Base-by-base conservation (phyloP, 64 coral and sea anemone species). In the Montipora efflorescens region DNA sequence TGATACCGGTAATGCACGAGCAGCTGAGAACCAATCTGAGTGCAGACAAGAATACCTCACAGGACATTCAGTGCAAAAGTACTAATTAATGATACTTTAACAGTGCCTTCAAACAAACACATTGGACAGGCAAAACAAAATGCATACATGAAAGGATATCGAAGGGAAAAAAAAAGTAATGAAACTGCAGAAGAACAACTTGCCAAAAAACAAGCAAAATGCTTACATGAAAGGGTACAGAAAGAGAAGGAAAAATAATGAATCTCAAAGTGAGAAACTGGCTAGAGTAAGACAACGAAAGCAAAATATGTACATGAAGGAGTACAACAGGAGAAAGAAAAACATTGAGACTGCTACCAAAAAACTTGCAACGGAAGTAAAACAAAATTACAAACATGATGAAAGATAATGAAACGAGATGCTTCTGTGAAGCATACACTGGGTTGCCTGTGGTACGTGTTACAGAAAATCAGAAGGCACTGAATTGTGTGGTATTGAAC, bases 11-110 rank as follows among this genome's bases (percentile, higher is more conserved):
- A 76, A 45, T 88, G 87, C 48, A 76, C 73, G 76, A 25, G 87
- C 59, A 74, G 49, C 87, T 88, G 87, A 75, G 14, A 88, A 77
- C 72, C 70, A 88, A 88, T 51, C 36, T 88, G 73, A 71, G 6
- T 77, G 59, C 76, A 53, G 18, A 43, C 87, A 88, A 88, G 84
- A 15, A 74, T 74, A 74, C 74, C 84, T 73, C 64, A 87, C 74
- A 74, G 84, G 47, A 74, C 84, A 87, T 19, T 21, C 77, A 69
- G 36, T 74, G 47, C 84, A 87, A 75, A 68, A 87, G 36, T 67
- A 71, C 5, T 87, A 72, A 87, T 50, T 68, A 69, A 86, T 87
- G 44, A 72, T 72, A 72, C 68, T 72, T 72, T 72, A 72, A 72
- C 68, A 72, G 68, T n/a, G 68, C 68, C 68, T 22, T 72, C 68